Base-by-base conservation (phyloP, 2,888 invertebrate species). In the Charanyca ferruginea region DNA sequence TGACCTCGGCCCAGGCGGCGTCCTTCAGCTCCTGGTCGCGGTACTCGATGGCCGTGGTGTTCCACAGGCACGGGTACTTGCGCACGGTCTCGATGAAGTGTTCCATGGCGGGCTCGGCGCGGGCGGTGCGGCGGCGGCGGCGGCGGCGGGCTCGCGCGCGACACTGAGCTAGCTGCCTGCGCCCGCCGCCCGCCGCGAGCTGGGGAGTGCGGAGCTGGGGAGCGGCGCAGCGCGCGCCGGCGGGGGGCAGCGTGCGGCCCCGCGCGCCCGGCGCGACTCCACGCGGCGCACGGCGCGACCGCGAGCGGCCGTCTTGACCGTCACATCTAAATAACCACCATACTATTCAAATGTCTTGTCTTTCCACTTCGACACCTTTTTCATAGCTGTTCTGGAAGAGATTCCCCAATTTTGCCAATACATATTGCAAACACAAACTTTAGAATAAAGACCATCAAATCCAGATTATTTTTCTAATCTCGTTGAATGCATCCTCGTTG, bases 11-110 rank as follows among this genome's bases (percentile, higher is more conserved):
- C 94, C 94, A 95, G 62, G 94, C 94, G 70, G 94, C 94, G 86
- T 95, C 94, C 89, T 95, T 95, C 62, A 95, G 91, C 91, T 95
- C 94, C 88, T 94, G 94, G 89, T 95, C 94, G 85, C 94, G 91
- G 88, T 94, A 95, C 89, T 94, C 94, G 85, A 93, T 91, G 85
- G 94, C 93, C 69, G 91, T 89, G 83, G 93, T 94, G 89, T 94
- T 94, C 94, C 94, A 95, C 72, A 95, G 91, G 87, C 94, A 94
- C 60, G 94, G 93, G 88, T 94, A 94, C 86, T 89, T 89, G 90
- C 91, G 93, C 82, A 95, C 94, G 77, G 92, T 88, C 82, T 90
- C 93, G 72, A 95, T 95, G 89, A 95, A 90, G 81, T 90, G 94
- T 83, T 95, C 94, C 94, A 94, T 94, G 85, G 79, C 70, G 58